Evolutionary conservation across 2,113 vertebrate genomes (phyloP).

Genomic region (Notarius lentiginosus): DNA sequence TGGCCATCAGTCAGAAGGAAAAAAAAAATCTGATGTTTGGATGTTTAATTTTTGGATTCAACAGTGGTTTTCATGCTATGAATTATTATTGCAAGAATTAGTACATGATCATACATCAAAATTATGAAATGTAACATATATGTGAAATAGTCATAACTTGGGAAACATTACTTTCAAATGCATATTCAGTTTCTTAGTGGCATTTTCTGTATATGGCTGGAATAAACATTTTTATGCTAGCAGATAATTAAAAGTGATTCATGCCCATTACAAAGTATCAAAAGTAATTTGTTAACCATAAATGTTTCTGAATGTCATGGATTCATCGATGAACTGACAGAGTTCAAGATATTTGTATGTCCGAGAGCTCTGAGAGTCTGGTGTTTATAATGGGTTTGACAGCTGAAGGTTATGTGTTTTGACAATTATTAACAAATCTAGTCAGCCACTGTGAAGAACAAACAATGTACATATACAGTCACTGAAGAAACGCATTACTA

Average conservation of each 20-base stretch:
- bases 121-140: neutral
- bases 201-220: neutral
- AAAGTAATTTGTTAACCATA: neutral
- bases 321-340: neutral
- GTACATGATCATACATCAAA: neutral
- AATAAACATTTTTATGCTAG: neutral
- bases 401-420: conserved; percentile 13
- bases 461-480: conserved; percentile 10
- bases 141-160: neutral
- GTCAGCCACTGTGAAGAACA: conserved; percentile 24
- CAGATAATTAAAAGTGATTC: neutral
- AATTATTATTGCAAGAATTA: neutral
- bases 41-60: neutral
- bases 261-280: neutral
- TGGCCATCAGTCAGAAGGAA: neutral
- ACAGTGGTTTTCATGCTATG: neutral
- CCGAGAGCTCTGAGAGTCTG: neutral
- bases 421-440: conserved; percentile 47
- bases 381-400: conserved; percentile 1
- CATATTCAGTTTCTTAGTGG: neutral
- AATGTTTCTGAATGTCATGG: neutral
- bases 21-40: neutral
- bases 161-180: neutral
- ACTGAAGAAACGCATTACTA: conserved; percentile 2
- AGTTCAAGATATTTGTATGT: conserved; percentile 4